phyloP scores from a whole-genome alignment of 2,888 invertebrate genomes.

The Drosophila mayaguana region DNA sequence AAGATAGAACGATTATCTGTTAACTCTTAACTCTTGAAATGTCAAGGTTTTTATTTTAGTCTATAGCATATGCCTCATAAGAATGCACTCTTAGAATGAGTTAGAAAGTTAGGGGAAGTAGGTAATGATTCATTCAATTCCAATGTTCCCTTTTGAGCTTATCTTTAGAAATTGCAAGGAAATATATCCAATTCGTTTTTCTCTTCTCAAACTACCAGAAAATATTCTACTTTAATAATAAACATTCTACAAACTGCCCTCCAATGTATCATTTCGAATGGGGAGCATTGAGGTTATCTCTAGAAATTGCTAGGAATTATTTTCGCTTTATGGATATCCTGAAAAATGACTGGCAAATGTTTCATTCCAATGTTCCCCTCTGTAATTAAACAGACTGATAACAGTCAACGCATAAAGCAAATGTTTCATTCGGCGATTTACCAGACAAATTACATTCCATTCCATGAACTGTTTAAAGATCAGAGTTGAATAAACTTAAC shows the following conservation, averaged over 20 bases:
- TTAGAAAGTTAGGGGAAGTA: too few species aligned
- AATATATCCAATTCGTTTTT: not conserved
- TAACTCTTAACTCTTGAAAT: not conserved
- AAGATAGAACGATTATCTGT: not conserved
- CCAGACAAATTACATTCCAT: not conserved
- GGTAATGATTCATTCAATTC: not conserved
- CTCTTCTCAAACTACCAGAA: too few species aligned
- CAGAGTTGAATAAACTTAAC: conserved; percentile 3
- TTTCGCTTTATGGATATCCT: not conserved
- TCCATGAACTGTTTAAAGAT: not conserved
- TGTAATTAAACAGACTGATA: too few species aligned
- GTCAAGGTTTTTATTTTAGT: not conserved
- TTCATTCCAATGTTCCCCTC: not conserved
- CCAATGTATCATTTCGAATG: not conserved
- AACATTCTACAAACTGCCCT: too few species aligned
- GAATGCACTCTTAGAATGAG: too few species aligned
- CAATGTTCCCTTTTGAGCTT: not conserved
- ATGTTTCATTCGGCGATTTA: not conserved
- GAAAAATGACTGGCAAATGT: not conserved
- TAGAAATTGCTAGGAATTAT: not conserved
- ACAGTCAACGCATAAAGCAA: too few species aligned
- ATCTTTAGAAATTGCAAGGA: not conserved
- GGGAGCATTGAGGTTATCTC: not conserved
- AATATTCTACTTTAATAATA: too few species aligned
- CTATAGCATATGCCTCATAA: too few species aligned